phyloP scores from a whole-genome alignment of 1,140 invertebrate species.

The Rhopalosiphum maidis region DNA sequence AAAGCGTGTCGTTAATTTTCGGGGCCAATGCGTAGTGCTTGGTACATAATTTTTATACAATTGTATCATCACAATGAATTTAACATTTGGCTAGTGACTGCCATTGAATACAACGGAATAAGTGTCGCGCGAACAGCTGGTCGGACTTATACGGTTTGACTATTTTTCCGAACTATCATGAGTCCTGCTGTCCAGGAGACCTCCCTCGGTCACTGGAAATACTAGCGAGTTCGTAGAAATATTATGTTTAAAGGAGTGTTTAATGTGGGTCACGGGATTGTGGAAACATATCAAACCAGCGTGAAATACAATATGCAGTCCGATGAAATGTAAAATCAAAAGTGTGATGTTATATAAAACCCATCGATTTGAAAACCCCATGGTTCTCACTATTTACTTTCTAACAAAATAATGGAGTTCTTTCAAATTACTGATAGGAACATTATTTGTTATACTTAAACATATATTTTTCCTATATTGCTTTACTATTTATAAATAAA shows the following conservation, averaged over 20 bases:
- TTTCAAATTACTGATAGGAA: not conserved
- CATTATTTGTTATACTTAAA: not conserved
- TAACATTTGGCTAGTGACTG: not conserved
- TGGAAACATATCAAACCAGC: not conserved
- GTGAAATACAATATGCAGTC: not conserved
- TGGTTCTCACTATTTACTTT: not conserved
- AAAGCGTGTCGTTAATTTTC: not conserved
- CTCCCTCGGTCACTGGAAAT: not conserved
- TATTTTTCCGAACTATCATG: not conserved
- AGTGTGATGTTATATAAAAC: not conserved
- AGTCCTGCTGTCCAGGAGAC: not conserved
- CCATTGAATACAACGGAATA: not conserved
- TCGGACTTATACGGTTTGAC: not conserved
- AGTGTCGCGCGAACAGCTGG: not conserved
- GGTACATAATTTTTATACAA: not conserved
- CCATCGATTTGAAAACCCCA: not conserved
- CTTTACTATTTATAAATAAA: not conserved
- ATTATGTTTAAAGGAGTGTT: not conserved
- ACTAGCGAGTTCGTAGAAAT: not conserved
- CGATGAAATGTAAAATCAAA: not conserved
- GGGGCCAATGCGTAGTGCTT: not conserved
- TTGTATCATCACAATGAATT: not conserved
- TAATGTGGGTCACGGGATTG: not conserved
- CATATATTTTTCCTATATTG: not conserved
- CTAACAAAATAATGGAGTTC: not conserved